phyloP scores from a whole-genome alignment of 2,888 invertebrate genomes.

The Colostygia pectinataria region DNA sequence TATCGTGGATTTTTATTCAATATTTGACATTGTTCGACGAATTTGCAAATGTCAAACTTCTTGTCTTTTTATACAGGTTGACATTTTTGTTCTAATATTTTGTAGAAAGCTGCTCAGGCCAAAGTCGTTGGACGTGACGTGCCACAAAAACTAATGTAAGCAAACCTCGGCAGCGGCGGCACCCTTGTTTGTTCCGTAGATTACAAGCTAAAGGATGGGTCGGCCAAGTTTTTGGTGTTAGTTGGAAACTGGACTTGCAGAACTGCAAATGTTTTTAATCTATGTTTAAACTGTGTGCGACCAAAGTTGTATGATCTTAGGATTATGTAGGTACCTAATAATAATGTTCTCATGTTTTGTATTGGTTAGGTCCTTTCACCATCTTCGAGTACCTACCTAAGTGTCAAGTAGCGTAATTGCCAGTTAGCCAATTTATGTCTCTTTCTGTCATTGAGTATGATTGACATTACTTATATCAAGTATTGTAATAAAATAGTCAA shows the following conservation, averaged over 20 bases:
- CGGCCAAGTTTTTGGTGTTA: conserved; percentile 33
- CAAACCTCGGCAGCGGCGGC: conserved; percentile 37
- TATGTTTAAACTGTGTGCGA: neutral
- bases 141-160: conserved; percentile 53
- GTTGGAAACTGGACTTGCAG: conserved; percentile 16
- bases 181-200: conserved; percentile 65
- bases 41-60: conserved; percentile 18
- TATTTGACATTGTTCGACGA: conserved; percentile 14
- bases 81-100: conserved; percentile 25
- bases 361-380: too few relatives aligned
- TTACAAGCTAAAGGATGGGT: conserved; percentile 52
- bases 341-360: too few relatives aligned
- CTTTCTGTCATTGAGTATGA: too few relatives aligned
- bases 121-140: conserved; percentile 24
- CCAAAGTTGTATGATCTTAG: too few relatives aligned
- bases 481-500: too few relatives aligned
- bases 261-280: neutral
- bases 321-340: too few relatives aligned
- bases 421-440: too few relatives aligned
- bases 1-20: conserved; percentile 7
- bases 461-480: too few relatives aligned
- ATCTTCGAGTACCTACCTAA: too few relatives aligned
- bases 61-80: conserved; percentile 17
- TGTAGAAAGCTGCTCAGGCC: conserved; percentile 15
- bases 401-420: too few relatives aligned